A percentile compares a stretch with the other conserved stretches of the same genome.
Conservation (phyloP, 1,140 invertebrate genomes). For the Lethrus apterus region DNA sequence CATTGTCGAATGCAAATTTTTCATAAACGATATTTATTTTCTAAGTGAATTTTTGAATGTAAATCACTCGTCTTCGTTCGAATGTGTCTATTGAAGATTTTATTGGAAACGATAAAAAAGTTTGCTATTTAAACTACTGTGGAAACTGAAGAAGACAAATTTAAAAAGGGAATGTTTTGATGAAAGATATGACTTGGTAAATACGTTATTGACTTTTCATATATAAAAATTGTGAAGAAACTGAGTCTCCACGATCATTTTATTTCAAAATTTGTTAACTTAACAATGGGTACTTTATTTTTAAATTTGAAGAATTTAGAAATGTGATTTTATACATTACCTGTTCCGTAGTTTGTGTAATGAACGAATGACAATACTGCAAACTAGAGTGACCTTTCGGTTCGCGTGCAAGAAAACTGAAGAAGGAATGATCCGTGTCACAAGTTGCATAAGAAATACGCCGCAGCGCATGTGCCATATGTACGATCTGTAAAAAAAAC, state of each 20-base stretch:
- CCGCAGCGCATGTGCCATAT: conserved; percentile 78
- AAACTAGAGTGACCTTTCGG: conserved; percentile 64
- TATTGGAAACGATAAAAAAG: no score
- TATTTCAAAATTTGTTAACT: background rate
- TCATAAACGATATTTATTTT: no score
- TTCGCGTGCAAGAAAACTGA: conserved; percentile 77
- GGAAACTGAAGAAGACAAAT: no score
- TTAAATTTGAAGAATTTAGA: background rate
- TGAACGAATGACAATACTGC: conserved; percentile 79
- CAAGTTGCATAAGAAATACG: conserved; percentile 82
- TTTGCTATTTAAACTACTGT: no score
- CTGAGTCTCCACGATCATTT: background rate
- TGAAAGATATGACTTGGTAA: no score
- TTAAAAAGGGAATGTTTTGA: no score
- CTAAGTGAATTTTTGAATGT: no score
- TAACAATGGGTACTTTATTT: background rate
- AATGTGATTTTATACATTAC: conserved; percentile 43
- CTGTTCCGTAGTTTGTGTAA: conserved; percentile 69
- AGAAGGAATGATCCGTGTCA: conserved; percentile 71
- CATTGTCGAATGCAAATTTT: no score
- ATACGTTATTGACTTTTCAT: no score
- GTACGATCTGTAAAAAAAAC: conserved; percentile 60
- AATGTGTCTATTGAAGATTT: no score
- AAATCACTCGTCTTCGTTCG: no score
- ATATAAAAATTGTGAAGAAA: no score